A percentile compares a stretch with the other conserved stretches of the same genome.
Conservation (phyloP, 2,797 vertebrate species). For the Novumbra hubbsi region DNA sequence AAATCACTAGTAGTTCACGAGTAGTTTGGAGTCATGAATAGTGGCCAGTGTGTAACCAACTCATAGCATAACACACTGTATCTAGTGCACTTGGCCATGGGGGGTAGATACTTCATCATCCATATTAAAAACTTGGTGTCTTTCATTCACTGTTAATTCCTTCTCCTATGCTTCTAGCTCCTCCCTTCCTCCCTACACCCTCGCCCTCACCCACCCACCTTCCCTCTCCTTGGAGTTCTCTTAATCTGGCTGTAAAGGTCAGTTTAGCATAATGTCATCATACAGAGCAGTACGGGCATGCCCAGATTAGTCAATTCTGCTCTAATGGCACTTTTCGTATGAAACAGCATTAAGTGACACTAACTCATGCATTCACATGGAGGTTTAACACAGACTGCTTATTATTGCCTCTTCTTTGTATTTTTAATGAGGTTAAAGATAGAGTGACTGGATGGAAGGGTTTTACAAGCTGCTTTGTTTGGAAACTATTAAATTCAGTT, state of each 20-base stretch:
- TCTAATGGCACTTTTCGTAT: slow-evolving; percentile 74
- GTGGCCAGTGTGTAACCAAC: slow-evolving; percentile 39
- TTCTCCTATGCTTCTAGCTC: slow-evolving; percentile 54
- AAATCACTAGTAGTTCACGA: slow-evolving; percentile 40
- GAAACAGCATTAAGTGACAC: slow-evolving; percentile 76
- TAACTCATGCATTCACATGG: slow-evolving; percentile 67
- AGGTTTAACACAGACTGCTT: slow-evolving; percentile 70
- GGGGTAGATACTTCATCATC: slow-evolving; percentile 64
- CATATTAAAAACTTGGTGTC: slow-evolving; percentile 66
- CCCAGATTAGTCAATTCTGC: slow-evolving; percentile 74
- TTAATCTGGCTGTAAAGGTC: slow-evolving; percentile 80
- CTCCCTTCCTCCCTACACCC: slow-evolving; percentile 53
- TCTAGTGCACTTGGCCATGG: slow-evolving; percentile 55
- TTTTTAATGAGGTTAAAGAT: slow-evolving; percentile 75
- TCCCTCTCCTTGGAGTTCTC: slow-evolving; percentile 54
- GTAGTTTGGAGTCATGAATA: slow-evolving; percentile 47
- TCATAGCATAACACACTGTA: slow-evolving; percentile 50
- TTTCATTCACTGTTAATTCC: slow-evolving; percentile 74
- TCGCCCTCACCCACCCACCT: slow-evolving; percentile 39
- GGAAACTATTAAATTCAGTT: slow-evolving; percentile 68
- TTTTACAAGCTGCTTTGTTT: slow-evolving; percentile 61
- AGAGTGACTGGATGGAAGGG: slow-evolving; percentile 67
- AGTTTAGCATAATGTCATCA: slow-evolving; percentile 83
- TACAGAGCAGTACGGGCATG: slow-evolving; percentile 67
- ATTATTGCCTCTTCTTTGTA: slow-evolving; percentile 71